Conservation (phyloP, 1,140 invertebrate species). For the Psix sp. region DNA sequence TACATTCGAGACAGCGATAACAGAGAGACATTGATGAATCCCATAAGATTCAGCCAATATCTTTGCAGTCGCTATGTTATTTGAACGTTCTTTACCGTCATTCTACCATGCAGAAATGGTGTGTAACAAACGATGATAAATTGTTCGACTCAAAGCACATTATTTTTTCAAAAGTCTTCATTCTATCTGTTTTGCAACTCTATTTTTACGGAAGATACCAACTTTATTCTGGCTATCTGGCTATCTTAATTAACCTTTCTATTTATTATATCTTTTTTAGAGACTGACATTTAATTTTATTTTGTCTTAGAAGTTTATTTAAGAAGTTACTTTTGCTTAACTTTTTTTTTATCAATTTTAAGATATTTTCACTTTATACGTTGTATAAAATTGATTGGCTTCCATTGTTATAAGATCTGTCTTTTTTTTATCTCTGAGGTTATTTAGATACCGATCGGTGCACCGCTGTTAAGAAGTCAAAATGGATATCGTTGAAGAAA, state of each 20-base stretch:
- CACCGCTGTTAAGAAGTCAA: too few species aligned
- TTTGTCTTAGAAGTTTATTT: slow-evolving; percentile 12
- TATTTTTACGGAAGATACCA: slow-evolving; percentile 35
- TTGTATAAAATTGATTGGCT: too few species aligned
- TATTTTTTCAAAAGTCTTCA: slow-evolving; percentile 47
- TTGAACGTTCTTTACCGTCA: slow-evolving; percentile 52
- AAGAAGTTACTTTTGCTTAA: not conserved
- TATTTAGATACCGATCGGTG: too few species aligned
- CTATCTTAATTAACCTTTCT: slow-evolving; percentile 33
- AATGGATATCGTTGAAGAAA: too few species aligned
- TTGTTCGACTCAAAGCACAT: slow-evolving; percentile 48
- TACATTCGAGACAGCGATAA: slow-evolving; percentile 57
- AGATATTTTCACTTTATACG: too few species aligned
- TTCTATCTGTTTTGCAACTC: slow-evolving; percentile 17
- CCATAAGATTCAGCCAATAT: slow-evolving; percentile 55
- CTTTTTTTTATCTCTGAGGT: too few species aligned
- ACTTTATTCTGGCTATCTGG: slow-evolving; percentile 12
- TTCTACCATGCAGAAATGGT: slow-evolving; percentile 27
- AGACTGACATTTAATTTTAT: slow-evolving; percentile 4
- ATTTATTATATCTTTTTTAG: slow-evolving; percentile 30
- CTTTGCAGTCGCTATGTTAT: slow-evolving; percentile 34
- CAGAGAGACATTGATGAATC: slow-evolving; percentile 56
- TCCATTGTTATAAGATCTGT: too few species aligned
- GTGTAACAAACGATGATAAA: slow-evolving; percentile 55
- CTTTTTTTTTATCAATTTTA: not conserved